Percentiles rank a stretch among this genome's conserved stretches.
Conservation (phyloP, 2,113 vertebrate genomes). For the Todiramphus chloris region DNA sequence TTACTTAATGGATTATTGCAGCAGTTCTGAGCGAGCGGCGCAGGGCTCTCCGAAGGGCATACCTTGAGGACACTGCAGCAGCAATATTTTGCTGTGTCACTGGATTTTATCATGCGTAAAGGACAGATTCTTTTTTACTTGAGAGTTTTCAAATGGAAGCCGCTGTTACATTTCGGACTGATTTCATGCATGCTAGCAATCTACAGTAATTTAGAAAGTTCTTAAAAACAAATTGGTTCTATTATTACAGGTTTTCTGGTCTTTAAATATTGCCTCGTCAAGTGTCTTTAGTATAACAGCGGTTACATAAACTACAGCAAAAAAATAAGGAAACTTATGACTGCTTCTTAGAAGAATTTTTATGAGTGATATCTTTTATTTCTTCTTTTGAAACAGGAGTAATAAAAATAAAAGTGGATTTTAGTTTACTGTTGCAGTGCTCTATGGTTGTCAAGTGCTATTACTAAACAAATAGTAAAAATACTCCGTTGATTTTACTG, state of each 20-base stretch:
- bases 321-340: neutral
- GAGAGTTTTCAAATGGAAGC: neutral
- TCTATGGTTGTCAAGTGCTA: neutral
- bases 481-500: constrained; percentile 29
- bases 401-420: constrained; percentile 32
- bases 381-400: neutral
- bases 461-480: constrained; percentile 44
- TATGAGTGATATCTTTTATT: neutral
- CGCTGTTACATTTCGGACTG: neutral
- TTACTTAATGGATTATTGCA: constrained; percentile 63
- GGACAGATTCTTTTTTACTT: constrained; percentile 20
- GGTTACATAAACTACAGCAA: neutral
- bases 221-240: neutral
- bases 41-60: constrained; percentile 47
- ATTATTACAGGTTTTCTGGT: neutral
- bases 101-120: constrained; percentile 59
- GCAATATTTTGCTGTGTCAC: constrained; percentile 71
- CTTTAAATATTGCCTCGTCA: neutral
- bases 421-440: neutral
- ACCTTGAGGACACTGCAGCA: constrained; percentile 70
- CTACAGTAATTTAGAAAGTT: neutral
- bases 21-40: constrained; percentile 5
- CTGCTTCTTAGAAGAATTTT: neutral
- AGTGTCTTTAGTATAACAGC: neutral
- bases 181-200: neutral